phyloP scores from a whole-genome alignment of 2,797 vertebrate species.

The Calcarius lapponicus region DNA sequence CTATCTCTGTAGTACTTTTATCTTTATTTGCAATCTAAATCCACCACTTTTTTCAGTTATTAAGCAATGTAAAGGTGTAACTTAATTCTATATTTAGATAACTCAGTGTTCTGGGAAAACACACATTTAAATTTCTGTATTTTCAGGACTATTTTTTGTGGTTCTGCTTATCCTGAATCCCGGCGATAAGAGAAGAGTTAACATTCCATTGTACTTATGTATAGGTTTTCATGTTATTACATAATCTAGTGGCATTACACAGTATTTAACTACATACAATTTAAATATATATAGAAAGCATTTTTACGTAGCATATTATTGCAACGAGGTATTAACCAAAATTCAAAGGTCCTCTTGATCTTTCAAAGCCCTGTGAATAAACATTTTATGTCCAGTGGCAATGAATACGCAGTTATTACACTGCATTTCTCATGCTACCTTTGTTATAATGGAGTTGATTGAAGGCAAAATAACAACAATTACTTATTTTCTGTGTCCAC shows the following conservation, averaged over 20 bases:
- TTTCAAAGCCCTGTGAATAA: neutral
- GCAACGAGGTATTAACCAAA: neutral
- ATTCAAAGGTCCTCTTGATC: neutral
- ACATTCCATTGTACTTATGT: fast-evolving
- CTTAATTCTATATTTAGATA: neutral
- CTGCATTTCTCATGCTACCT: neutral
- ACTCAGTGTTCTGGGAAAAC: neutral
- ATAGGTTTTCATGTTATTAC: fast-evolving
- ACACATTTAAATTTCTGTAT: neutral
- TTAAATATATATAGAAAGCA: neutral
- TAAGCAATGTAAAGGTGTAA: neutral
- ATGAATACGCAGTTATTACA: constrained; percentile 9
- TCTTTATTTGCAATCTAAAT: neutral
- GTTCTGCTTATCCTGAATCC: neutral
- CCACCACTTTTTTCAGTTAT: neutral
- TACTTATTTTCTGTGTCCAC: constrained; percentile 3
- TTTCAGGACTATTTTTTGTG: neutral
- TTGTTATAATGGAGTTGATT: constrained; percentile 17
- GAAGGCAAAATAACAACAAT: constrained; percentile 13
- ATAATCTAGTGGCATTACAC: neutral
- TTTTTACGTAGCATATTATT: neutral
- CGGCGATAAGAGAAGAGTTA: neutral
- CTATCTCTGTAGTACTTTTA: fast-evolving
- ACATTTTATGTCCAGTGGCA: neutral
- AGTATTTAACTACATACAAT: neutral